Evolutionary conservation across 2,888 invertebrate species (phyloP).

Genomic region (Apodemia duryi): DNA sequence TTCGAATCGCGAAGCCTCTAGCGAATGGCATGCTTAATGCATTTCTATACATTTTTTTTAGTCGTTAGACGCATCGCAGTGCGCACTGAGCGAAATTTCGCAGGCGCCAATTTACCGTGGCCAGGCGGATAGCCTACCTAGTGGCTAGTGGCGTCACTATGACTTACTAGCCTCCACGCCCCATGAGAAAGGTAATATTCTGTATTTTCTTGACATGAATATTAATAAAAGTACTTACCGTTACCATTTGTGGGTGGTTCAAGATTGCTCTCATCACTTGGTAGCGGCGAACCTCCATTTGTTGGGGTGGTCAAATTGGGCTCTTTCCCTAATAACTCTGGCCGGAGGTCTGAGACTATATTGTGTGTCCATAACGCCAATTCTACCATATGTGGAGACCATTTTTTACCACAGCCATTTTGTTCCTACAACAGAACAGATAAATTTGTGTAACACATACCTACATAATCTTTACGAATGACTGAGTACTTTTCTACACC

Average conservation of each 20-base stretch:
- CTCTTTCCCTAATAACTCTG: slow-evolving; percentile 89
- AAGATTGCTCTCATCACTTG: slow-evolving; percentile 88
- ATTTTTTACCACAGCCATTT: slow-evolving; percentile 80
- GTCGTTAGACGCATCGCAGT: too few species aligned
- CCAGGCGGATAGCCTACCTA: too few species aligned
- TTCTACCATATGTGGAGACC: slow-evolving; percentile 90
- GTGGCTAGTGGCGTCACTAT: too few species aligned
- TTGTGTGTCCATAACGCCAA: slow-evolving; percentile 96
- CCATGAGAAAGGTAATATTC: too few species aligned
- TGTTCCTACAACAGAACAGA: slow-evolving; percentile 49
- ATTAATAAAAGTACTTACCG: slow-evolving; percentile 41
- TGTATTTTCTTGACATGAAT: background rate
- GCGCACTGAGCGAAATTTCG: too few species aligned
- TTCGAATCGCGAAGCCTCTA: too few species aligned
- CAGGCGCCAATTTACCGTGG: too few species aligned
- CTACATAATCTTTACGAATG: too few species aligned
- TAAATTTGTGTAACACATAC: background rate
- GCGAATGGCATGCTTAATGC: too few species aligned
- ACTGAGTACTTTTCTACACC: too few species aligned
- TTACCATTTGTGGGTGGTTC: slow-evolving; percentile 82
- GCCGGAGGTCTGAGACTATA: slow-evolving; percentile 90
- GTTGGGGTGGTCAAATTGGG: slow-evolving; percentile 71
- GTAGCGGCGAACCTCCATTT: slow-evolving; percentile 75
- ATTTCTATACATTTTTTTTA: too few species aligned
- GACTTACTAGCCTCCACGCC: too few species aligned